These are phyloP conservation scores for Sminthurinus aureus DNA, from an alignment of 2,888 invertebrate species.

Conservation along the genomic window DNA sequence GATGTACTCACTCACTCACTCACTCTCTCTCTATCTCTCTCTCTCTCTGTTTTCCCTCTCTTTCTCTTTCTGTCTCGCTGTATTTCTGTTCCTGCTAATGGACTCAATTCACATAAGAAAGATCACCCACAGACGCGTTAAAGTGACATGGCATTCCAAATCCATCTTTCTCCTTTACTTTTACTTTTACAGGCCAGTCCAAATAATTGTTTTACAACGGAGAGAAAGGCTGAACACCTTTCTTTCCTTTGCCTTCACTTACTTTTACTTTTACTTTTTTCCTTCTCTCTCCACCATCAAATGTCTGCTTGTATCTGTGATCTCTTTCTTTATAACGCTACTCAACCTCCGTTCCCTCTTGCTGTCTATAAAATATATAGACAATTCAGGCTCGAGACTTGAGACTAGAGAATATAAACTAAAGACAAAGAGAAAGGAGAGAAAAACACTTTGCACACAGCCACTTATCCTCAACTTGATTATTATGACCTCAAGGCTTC, in stretches of 20 bases:
- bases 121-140: conserved; percentile 30
- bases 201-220: conserved; percentile 34
- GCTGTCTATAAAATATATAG: not conserved
- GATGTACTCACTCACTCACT: not conserved
- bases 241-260: not conserved
- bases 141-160: conserved; percentile 35
- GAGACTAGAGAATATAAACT: no score
- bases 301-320: not conserved
- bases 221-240: not conserved
- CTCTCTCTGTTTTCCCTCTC: not conserved
- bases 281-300: conserved; percentile 3
- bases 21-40: no score
- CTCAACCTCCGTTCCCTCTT: not conserved
- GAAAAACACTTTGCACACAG: conserved; percentile 16
- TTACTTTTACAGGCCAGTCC: not conserved
- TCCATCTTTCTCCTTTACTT: conserved; percentile 23
- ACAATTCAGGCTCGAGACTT: no score
- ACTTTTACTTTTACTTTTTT: not conserved
- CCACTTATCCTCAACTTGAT: conserved; percentile 34
- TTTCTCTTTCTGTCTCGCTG: conserved; percentile 1
- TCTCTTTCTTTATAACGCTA: not conserved
- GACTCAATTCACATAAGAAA: conserved; percentile 34
- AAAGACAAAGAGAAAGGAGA: not conserved
- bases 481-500: conserved; percentile 22
- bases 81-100: conserved; percentile 14